phyloP scores from a whole-genome alignment of 2,797 vertebrate species.

The Trachurus trachurus region DNA sequence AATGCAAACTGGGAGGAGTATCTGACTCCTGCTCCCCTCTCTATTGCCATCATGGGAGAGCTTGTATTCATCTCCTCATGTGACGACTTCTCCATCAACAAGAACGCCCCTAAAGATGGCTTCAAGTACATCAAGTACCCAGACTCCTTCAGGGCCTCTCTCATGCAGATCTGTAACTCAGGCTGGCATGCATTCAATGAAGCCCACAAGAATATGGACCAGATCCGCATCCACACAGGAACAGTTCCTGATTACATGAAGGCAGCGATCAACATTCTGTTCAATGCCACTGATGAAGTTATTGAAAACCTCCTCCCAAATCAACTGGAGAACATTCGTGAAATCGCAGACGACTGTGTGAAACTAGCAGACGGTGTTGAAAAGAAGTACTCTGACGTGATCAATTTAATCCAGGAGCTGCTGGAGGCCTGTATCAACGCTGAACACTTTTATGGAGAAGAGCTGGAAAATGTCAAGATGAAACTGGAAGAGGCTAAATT shows the following conservation, averaged over 20 bases:
- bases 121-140: constrained; percentile 1
- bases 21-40: not conserved
- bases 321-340: not conserved
- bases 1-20: constrained; percentile 11
- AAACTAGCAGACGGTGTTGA: not conserved
- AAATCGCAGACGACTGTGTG: constrained; percentile 1
- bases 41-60: constrained; percentile 17
- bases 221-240: constrained; percentile 8
- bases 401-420: constrained; percentile 3
- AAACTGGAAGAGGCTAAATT: not conserved
- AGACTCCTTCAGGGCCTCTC: constrained; percentile 8
- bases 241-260: not conserved
- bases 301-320: not conserved
- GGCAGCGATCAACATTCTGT: not conserved
- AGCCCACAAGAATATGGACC: not conserved
- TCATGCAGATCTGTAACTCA: constrained; percentile 19
- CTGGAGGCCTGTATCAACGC: constrained; percentile 4
- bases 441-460: not conserved
- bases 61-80: constrained; percentile 9
- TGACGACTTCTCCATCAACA: constrained; percentile 9
- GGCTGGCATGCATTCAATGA: constrained; percentile 12
- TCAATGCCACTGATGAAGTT: not conserved
- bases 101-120: not conserved
- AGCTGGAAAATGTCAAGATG: not conserved
- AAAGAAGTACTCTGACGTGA: not conserved